Evolutionary conservation across 37 sponge, comb jelly and placozoan species (phyloP).

Genomic region (Aphrocallistes beatrix): DNA sequence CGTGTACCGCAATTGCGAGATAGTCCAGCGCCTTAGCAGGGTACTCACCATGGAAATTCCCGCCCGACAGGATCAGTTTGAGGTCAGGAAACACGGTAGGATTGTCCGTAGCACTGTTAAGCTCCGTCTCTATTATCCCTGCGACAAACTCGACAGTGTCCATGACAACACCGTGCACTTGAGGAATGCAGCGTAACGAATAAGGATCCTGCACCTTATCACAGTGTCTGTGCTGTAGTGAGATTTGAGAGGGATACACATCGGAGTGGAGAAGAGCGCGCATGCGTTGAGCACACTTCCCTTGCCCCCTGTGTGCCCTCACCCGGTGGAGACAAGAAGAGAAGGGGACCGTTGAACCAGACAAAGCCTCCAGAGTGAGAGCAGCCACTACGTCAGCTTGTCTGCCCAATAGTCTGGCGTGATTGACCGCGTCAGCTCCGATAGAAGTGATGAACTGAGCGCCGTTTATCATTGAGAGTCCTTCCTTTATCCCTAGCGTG

Average conservation of each 20-base stretch:
- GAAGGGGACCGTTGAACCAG: neutral
- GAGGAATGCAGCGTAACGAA: slow-evolving; percentile 69
- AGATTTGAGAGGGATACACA: slow-evolving; percentile 63
- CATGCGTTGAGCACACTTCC: slow-evolving; percentile 58
- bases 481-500: slow-evolving; percentile 66
- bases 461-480: slow-evolving; percentile 85
- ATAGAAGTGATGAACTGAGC: slow-evolving; percentile 82
- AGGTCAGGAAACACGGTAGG: slow-evolving; percentile 62
- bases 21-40: slow-evolving; percentile 96
- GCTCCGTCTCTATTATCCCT: slow-evolving; percentile 66
- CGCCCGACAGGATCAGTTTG: slow-evolving; percentile 64
- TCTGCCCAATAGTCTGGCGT: slow-evolving; percentile 39
- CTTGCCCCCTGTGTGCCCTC: slow-evolving; percentile 79
- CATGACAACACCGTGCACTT: slow-evolving; percentile 76
- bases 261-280: slow-evolving; percentile 66
- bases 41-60: slow-evolving; percentile 98
- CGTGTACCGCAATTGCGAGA: slow-evolving; percentile 86
- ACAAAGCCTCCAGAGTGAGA: slow-evolving; percentile 50
- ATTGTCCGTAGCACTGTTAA: slow-evolving; percentile 96
- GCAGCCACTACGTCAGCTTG: slow-evolving; percentile 82
- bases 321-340: slow-evolving; percentile 50
- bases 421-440: slow-evolving; percentile 58
- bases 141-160: slow-evolving; percentile 80
- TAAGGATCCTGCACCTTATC: slow-evolving; percentile 81
- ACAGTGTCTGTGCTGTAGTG: slow-evolving; percentile 38